Percentiles rank a stretch among this genome's conserved stretches.
phyloP scores from a whole-genome alignment of 2,888 invertebrate genomes.

The Vanessa cardui region DNA sequence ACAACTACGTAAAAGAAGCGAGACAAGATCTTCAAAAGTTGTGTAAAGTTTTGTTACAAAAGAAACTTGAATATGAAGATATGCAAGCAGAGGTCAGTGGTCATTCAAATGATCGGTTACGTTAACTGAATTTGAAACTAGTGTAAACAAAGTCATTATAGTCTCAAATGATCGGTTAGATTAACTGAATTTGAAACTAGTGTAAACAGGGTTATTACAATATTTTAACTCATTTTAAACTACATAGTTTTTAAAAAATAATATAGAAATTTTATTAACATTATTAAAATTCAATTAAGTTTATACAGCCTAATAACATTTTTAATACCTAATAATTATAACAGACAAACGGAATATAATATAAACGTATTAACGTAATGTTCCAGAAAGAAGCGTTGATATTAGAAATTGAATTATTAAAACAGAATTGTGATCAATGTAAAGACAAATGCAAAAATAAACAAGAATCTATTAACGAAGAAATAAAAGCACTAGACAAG shows the following conservation, averaged over 20 bases:
- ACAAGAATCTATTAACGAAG: slow-evolving; percentile 51
- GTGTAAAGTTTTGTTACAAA: slow-evolving; percentile 61
- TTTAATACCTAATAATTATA: neutral
- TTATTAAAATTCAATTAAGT: neutral
- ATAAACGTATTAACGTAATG: neutral
- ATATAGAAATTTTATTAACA: no score
- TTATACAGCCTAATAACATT: no score
- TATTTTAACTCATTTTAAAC: no score
- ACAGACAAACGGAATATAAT: neutral
- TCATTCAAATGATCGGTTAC: no score
- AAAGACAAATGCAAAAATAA: slow-evolving; percentile 62
- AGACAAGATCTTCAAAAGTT: slow-evolving; percentile 66
- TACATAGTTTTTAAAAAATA: no score
- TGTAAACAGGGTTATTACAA: no score
- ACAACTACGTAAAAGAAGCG: slow-evolving; percentile 58
- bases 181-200: no score
- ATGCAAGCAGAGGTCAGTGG: slow-evolving; percentile 60
- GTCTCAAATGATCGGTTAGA: no score
- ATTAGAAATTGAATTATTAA: slow-evolving; percentile 60
- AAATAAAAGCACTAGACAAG: slow-evolving; percentile 54
- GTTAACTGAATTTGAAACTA: no score
- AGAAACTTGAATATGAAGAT: slow-evolving; percentile 69
- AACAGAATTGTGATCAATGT: slow-evolving; percentile 55
- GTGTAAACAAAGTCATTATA: no score
- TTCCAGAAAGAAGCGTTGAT: slow-evolving; percentile 58